These are phyloP conservation scores for Sylvietta virens DNA, from an alignment of 2,113 vertebrate species.

Conservation along the genomic window DNA sequence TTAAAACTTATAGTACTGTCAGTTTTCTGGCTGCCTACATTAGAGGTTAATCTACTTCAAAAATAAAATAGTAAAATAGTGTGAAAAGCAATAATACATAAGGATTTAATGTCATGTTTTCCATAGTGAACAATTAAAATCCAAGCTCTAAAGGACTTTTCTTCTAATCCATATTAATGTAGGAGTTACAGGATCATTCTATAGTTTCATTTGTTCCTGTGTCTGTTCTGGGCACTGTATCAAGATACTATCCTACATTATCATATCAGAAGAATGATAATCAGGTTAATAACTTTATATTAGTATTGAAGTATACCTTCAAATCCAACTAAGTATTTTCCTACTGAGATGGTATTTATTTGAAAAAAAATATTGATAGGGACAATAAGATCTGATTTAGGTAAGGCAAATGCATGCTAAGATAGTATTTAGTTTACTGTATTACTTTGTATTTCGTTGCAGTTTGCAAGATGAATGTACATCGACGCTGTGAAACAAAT, in stretches of 20 bases:
- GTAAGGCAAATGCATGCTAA: background rate
- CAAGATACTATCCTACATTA: background rate
- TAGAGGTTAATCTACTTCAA: background rate
- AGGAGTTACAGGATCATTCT: background rate
- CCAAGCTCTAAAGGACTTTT: background rate
- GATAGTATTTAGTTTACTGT: background rate
- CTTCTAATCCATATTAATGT: background rate
- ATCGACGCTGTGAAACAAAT: constrained; percentile 93
- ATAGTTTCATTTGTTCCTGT: background rate
- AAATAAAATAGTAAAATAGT: background rate
- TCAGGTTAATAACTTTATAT: background rate
- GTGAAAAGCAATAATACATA: background rate
- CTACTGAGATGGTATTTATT: background rate
- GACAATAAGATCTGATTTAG: background rate
- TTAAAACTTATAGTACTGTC: background rate
- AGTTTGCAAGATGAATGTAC: constrained; percentile 99
- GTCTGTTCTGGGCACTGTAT: background rate
- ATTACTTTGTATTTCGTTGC: background rate
- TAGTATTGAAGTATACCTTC: background rate
- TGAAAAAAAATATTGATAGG: background rate
- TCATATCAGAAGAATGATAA: background rate
- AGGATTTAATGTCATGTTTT: background rate
- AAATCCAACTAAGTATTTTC: background rate
- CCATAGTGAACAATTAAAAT: background rate
- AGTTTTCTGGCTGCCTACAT: background rate